These are phyloP conservation scores for Napeogenes inachia DNA, from an alignment of 2,888 invertebrate species.

Conservation along the genomic window DNA sequence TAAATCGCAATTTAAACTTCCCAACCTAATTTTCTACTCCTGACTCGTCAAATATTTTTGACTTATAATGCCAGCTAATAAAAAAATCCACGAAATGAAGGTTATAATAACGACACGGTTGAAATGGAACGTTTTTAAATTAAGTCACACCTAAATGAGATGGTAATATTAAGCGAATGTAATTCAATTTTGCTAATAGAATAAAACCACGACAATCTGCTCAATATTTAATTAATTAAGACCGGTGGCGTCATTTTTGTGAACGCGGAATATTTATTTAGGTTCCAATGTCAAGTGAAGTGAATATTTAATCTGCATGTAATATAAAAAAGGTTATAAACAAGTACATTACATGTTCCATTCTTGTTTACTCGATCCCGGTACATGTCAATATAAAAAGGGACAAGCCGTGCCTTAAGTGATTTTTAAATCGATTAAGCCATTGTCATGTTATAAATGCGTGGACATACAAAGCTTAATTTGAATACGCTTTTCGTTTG, in stretches of 20 bases:
- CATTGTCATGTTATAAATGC: background rate
- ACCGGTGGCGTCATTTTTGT: constrained; percentile 20
- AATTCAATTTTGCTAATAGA: constrained; percentile 61
- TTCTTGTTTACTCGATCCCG: constrained; percentile 1
- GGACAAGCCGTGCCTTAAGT: background rate
- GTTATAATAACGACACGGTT: constrained; percentile 9
- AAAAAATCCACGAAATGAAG: constrained; percentile 12
- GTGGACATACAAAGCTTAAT: background rate
- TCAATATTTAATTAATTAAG: constrained; percentile 30
- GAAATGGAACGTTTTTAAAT: constrained; percentile 17
- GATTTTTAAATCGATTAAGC: constrained; percentile 4
- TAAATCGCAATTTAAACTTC: constrained; percentile 23
- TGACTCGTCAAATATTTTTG: constrained; percentile 20
- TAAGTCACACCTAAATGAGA: constrained; percentile 26
- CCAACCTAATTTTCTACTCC: constrained; percentile 20
- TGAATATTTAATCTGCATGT: constrained; percentile 5
- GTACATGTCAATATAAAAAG: constrained; percentile 1
- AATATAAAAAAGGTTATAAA: constrained; percentile 5
- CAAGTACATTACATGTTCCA: background rate
- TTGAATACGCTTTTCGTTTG: background rate
- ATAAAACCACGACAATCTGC: constrained; percentile 38
- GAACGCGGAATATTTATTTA: constrained; percentile 7
- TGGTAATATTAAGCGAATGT: constrained; percentile 40
- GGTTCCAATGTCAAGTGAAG: background rate
- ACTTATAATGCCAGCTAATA: constrained; percentile 15